phyloP scores from a whole-genome alignment of 2,797 vertebrate genomes.

The Crypturellus tataupa region DNA sequence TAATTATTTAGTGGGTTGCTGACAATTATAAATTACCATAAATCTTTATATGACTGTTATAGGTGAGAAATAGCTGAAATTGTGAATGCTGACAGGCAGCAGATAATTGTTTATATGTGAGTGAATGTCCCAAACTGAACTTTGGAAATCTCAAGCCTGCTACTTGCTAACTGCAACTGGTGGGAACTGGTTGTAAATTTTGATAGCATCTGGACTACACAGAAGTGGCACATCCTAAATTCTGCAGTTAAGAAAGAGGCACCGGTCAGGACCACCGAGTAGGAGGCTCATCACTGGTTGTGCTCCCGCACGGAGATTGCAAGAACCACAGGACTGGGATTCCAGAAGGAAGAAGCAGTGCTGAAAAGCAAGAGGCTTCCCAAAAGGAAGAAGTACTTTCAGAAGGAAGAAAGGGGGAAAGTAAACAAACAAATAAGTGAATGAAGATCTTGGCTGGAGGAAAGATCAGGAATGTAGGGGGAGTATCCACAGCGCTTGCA shows the following conservation, averaged over 20 bases:
- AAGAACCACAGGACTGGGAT: not conserved
- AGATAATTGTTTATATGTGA: not conserved
- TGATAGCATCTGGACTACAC: not conserved
- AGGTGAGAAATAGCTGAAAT: not conserved
- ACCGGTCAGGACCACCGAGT: not conserved
- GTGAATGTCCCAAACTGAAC: not conserved
- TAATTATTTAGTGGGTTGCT: not conserved
- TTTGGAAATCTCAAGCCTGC: not conserved
- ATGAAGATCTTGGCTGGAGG: not conserved
- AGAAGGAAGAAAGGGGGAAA: not conserved
- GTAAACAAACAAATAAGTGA: too few species aligned
- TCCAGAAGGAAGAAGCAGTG: not conserved
- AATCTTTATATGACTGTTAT: not conserved
- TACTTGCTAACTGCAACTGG: not conserved
- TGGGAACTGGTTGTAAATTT: not conserved
- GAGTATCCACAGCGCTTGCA: accelerated
- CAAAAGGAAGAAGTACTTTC: not conserved
- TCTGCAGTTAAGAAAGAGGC: not conserved
- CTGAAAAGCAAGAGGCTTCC: not conserved
- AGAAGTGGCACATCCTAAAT: not conserved
- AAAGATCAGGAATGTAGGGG: not conserved
- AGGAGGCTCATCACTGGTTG: not conserved
- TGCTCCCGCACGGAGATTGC: not conserved
- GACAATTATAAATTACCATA: not conserved
- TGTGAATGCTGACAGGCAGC: not conserved